A percentile compares a stretch with the other conserved stretches of the same genome.
phyloP scores from a whole-genome alignment of 2,888 invertebrate species.

The Torymus texanus region DNA sequence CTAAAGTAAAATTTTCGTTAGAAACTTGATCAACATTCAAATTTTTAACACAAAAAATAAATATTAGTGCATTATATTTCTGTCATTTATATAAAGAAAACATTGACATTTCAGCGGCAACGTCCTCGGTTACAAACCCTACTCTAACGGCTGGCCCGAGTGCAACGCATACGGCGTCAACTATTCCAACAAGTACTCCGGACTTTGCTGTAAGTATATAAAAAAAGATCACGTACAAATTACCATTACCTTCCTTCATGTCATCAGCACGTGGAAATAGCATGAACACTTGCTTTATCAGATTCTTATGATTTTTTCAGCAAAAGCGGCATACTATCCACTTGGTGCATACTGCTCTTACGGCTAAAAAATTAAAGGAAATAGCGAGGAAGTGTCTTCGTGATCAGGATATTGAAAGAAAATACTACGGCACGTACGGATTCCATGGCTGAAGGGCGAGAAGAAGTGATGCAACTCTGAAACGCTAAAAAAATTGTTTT shows the following conservation, averaged over 20 bases:
- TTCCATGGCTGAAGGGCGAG: too few species aligned
- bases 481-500: not conserved
- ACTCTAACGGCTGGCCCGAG: slow-evolving; percentile 84
- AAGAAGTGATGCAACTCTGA: not conserved
- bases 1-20: too few species aligned
- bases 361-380: slow-evolving; percentile 55
- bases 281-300: not conserved
- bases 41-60: too few species aligned
- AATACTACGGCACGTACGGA: too few species aligned
- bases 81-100: too few species aligned
- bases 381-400: too few species aligned
- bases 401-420: too few species aligned
- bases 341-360: slow-evolving; percentile 67
- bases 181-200: slow-evolving; percentile 84
- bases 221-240: not conserved
- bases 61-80: too few species aligned
- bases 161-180: slow-evolving; percentile 83
- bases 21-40: too few species aligned
- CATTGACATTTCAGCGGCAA: slow-evolving; percentile 79
- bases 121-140: slow-evolving; percentile 85
- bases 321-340: slow-evolving; percentile 65
- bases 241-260: too few species aligned
- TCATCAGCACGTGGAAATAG: too few species aligned
- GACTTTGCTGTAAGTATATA: slow-evolving; percentile 83
- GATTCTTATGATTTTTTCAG: slow-evolving; percentile 60